Base-by-base conservation (phyloP, 2,113 vertebrate species). In the Pluvianellus socialis region DNA sequence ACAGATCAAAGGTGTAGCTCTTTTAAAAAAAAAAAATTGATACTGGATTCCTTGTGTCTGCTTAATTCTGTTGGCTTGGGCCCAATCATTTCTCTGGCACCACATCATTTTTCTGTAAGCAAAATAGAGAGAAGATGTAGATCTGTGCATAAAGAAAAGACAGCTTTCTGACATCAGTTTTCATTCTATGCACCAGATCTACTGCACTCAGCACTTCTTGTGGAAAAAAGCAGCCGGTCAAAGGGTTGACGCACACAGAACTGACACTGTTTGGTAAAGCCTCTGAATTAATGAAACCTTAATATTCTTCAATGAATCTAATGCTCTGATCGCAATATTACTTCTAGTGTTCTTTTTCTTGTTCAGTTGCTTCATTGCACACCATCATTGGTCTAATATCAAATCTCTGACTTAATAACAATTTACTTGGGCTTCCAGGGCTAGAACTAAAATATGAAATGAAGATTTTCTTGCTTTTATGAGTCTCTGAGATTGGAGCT, bases 241-340 rank as follows among this genome's bases (percentile, higher is more conserved):
- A 75, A 61, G 27, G 7, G 30, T 10, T 96, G 83, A 62, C 86
- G 61, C 28, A 91, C 28, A 88, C 49, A 86, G 33, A 84, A 71
- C 45, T 94, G 67, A 70, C 42, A 62, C 14, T 88, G 32, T 53
- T 91, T 88, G 53, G 32, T 66, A 62, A 86, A 92, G 35, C 4
- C 13, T 76, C 45, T 86, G 55, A 83, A 94, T 96, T 83, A 88
- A 91, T 86, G 70, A 88, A 95, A 73, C 5, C 30, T 66, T 90
- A 70, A 80, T 66, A 86, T 53, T 76, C 35, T 65, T 76, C 75
- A 53, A 38, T 70, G 1, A 88, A 73, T 76, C 45, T 68, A 68
- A 32, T 53, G 35, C 7, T 83, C 33, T 55, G 21, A 66, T 53
- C 1, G 2, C 6, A 91, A 14, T 62, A 67, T 83, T 73, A 20